phyloP scores from a whole-genome alignment of 2,797 vertebrate genomes.

The Melanotaenia maccullochi region DNA sequence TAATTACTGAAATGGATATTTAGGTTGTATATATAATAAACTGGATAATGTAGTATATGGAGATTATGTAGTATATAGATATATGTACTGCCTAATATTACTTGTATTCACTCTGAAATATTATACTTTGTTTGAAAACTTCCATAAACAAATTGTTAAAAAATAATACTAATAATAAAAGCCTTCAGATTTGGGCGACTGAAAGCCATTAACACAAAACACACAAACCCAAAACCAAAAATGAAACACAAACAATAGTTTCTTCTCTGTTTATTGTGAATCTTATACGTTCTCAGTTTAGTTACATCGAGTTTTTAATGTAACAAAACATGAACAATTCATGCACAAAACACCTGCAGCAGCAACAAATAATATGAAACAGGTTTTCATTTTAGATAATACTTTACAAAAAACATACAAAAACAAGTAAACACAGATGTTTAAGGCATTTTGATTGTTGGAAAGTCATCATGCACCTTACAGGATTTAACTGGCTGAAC shows the following conservation, averaged over 20 bases:
- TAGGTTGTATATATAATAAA: too few species aligned
- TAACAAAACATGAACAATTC: constrained; percentile 22
- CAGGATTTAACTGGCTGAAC: constrained; percentile 1
- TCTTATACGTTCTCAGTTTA: constrained; percentile 35
- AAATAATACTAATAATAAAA: too few species aligned
- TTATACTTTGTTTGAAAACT: too few species aligned
- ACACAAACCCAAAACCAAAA: not conserved
- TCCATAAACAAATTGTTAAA: too few species aligned
- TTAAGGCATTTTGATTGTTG: constrained; percentile 70
- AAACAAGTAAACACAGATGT: constrained; percentile 59
- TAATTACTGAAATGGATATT: too few species aligned
- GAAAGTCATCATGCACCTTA: constrained; percentile 27
- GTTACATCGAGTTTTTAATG: constrained; percentile 24
- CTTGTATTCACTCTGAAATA: too few species aligned
- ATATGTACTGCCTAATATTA: too few species aligned
- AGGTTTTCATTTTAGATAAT: constrained; percentile 30
- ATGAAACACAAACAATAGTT: not conserved
- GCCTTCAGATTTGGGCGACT: not conserved
- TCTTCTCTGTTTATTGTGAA: constrained; percentile 48
- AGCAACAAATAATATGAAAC: constrained; percentile 32
- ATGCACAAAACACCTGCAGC: constrained; percentile 37
- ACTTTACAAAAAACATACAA: constrained; percentile 63
- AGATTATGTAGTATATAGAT: too few species aligned
- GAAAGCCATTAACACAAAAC: not conserved
- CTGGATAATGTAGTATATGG: too few species aligned